phyloP scores from a whole-genome alignment of 2,888 invertebrate species.

The Argyresthia goedartella region DNA sequence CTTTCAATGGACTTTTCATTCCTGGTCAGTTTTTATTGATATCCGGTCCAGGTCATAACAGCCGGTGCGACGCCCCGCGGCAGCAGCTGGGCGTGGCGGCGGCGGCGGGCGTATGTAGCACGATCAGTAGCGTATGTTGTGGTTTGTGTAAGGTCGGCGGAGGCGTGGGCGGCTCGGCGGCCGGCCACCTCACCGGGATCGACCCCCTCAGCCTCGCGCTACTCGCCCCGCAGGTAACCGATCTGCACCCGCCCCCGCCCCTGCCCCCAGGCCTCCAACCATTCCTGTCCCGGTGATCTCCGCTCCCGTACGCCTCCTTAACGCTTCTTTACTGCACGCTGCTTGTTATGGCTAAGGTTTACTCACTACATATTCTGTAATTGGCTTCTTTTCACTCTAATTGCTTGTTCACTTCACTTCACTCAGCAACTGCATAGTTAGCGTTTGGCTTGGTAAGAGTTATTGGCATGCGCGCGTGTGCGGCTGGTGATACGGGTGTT shows the following conservation, averaged over 20 bases:
- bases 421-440: no score
- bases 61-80: no score
- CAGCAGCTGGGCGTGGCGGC: no score
- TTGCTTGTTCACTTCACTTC: no score
- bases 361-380: slow-evolving; percentile 9
- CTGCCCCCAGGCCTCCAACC: slow-evolving; percentile 12
- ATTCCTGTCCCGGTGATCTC: slow-evolving; percentile 36
- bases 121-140: slow-evolving; percentile 68
- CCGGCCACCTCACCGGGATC: slow-evolving; percentile 69
- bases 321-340: slow-evolving; percentile 21
- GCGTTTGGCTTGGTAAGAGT: no score
- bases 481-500: no score
- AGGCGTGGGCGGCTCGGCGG: slow-evolving; percentile 67
- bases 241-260: slow-evolving; percentile 13
- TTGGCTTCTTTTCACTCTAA: no score
- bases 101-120: no score
- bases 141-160: slow-evolving; percentile 73
- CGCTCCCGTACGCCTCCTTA: slow-evolving; percentile 52
- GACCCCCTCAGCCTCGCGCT: slow-evolving; percentile 69
- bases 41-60: no score
- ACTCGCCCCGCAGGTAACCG: slow-evolving; percentile 66
- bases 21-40: no score
- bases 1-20: no score
- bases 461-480: no score
- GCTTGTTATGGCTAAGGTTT: slow-evolving; percentile 31